These are phyloP conservation scores for Helicoverpa zea DNA, from an alignment of 1,140 invertebrate genomes.

Conservation along the genomic window DNA sequence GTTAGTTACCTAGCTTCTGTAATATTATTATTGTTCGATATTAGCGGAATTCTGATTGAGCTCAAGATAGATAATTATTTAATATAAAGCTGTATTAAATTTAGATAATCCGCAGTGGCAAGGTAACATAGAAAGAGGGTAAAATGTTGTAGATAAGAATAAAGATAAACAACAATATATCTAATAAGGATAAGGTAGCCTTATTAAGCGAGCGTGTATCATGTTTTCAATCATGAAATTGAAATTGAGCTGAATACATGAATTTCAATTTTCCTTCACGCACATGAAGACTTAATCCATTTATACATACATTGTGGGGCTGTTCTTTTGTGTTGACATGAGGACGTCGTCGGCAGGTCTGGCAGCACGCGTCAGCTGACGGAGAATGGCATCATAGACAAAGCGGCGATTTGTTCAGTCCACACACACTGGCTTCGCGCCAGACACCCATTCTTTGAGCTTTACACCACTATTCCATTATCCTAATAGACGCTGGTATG, in stretches of 20 bases:
- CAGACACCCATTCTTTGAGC: constrained; percentile 69
- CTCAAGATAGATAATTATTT: neutral
- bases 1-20: constrained; percentile 15
- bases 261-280: constrained; percentile 16
- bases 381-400: constrained; percentile 49
- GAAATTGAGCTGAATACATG: neutral
- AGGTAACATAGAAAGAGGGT: neutral
- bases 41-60: neutral
- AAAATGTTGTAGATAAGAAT: neutral
- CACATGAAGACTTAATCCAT: constrained; percentile 12
- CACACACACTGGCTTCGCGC: constrained; percentile 55
- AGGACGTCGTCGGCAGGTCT: constrained; percentile 18
- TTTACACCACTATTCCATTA: constrained; percentile 71
- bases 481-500: constrained; percentile 66
- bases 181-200: constrained; percentile 9
- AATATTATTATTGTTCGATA: neutral
- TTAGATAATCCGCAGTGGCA: neutral
- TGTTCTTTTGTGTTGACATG: neutral
- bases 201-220: neutral
- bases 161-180: neutral
- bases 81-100: neutral
- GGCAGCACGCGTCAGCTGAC: constrained; percentile 38
- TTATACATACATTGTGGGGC: constrained; percentile 17
- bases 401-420: constrained; percentile 50
- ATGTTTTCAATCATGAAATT: constrained; percentile 18